These are phyloP conservation scores for Drosophila mayaguana DNA, from an alignment of 2,888 invertebrate genomes.

Conservation along the genomic window DNA sequence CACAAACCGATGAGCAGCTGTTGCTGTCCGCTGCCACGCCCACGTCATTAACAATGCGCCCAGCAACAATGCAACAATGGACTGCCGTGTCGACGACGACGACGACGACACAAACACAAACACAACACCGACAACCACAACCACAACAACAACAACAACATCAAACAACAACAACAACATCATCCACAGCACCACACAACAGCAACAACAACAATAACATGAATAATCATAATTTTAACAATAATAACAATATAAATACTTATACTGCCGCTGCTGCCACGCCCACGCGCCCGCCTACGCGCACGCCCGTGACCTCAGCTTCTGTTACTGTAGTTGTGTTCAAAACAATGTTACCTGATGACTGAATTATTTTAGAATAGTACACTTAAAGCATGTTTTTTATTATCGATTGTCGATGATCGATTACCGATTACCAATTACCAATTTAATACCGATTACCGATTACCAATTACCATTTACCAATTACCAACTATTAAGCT, in stretches of 20 bases:
- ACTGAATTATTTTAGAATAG: conserved; percentile 84
- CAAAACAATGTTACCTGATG: conserved; percentile 86
- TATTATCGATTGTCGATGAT: conserved; percentile 60
- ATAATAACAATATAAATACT: conserved; percentile 53
- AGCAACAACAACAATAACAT: conserved; percentile 34
- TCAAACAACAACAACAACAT: conserved; percentile 35
- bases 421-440: conserved; percentile 17
- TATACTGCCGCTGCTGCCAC: conserved; percentile 56
- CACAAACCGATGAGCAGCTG: conserved; percentile 83
- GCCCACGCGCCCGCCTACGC: conserved; percentile 59
- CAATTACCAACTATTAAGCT: conserved; percentile 21
- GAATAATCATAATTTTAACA: conserved; percentile 46
- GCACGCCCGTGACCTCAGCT: conserved; percentile 77
- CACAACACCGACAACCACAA: conserved; percentile 52
- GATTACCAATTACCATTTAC: conserved; percentile 31
- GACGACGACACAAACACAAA: conserved; percentile 60
- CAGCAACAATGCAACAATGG: conserved; percentile 68
- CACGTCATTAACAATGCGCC: conserved; percentile 41
- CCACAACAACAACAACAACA: conserved; percentile 37
- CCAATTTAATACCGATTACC: conserved; percentile 4
- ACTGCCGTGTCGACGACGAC: conserved; percentile 68
- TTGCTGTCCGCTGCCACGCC: conserved; percentile 44
- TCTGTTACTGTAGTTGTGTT: conserved; percentile 86
- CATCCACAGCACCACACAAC: conserved; percentile 47
- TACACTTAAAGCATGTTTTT: conserved; percentile 78